Conservation (phyloP, 30 jellyfish, hydroid and myxozoan genomes). For the Cassiopea andromeda region DNA sequence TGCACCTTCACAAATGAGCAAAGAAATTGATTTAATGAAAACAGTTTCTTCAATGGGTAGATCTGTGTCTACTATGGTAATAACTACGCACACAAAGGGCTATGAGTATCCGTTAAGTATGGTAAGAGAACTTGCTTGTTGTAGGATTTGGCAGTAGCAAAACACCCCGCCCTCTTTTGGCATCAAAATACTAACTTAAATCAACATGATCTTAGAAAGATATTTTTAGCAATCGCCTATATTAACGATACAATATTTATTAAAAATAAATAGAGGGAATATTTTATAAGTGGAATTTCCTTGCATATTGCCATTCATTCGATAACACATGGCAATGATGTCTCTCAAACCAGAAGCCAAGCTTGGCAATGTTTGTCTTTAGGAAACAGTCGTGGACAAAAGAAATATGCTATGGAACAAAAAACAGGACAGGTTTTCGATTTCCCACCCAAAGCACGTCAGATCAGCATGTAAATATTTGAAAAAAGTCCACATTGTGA, state of each 20-base stretch:
- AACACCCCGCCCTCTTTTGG: no score
- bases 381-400: slow-evolving; percentile 14
- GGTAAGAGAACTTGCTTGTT: no score
- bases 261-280: not conserved
- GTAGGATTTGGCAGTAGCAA: no score
- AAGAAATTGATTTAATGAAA: no score
- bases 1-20: no score
- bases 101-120: no score
- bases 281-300: not conserved
- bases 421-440: slow-evolving; percentile 33
- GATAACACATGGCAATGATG: not conserved
- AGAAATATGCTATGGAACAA: slow-evolving; percentile 29
- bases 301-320: slow-evolving; percentile 5
- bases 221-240: not conserved
- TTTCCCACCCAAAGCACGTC: slow-evolving; percentile 43
- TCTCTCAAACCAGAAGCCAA: not conserved
- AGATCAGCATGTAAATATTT: slow-evolving; percentile 32
- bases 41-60: no score
- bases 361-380: slow-evolving; percentile 13
- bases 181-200: no score
- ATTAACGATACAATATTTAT: not conserved
- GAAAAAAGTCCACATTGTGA: slow-evolving; percentile 16
- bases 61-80: no score
- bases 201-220: not conserved
- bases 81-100: no score